phyloP scores from a whole-genome alignment of 2,888 invertebrate genomes.

The Ceraclea dissimilis region DNA sequence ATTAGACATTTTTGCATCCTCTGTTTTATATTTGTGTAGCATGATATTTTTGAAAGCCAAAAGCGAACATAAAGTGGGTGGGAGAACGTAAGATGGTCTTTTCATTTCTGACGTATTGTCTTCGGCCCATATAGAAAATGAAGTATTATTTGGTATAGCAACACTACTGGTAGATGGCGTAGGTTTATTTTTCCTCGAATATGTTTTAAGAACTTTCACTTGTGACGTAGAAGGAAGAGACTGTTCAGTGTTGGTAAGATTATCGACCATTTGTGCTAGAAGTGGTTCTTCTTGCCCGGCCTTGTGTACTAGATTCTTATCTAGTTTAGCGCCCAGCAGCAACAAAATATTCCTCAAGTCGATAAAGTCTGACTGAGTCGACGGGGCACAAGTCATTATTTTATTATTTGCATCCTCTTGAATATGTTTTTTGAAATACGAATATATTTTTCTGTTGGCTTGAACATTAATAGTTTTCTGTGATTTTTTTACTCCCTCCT shows the following conservation, averaged over 20 bases:
- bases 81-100: neutral
- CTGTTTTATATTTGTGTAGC: constrained; percentile 8
- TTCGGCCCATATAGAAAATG: neutral
- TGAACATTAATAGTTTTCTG: no score
- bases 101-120: neutral
- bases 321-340: constrained; percentile 14
- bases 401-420: neutral
- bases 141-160: neutral
- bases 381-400: neutral
- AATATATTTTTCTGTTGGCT: neutral
- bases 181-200: constrained; percentile 20
- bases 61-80: constrained; percentile 10
- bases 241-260: no score
- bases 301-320: constrained; percentile 11
- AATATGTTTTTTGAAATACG: neutral
- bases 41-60: constrained; percentile 14
- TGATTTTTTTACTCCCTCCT: no score
- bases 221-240: no score
- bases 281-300: no score
- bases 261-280: no score
- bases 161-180: neutral
- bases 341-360: constrained; percentile 11
- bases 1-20: neutral
- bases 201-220: constrained; percentile 14
- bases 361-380: constrained; percentile 1